phyloP scores from a whole-genome alignment of 1,140 invertebrate species.

The Conus ventricosus region DNA sequence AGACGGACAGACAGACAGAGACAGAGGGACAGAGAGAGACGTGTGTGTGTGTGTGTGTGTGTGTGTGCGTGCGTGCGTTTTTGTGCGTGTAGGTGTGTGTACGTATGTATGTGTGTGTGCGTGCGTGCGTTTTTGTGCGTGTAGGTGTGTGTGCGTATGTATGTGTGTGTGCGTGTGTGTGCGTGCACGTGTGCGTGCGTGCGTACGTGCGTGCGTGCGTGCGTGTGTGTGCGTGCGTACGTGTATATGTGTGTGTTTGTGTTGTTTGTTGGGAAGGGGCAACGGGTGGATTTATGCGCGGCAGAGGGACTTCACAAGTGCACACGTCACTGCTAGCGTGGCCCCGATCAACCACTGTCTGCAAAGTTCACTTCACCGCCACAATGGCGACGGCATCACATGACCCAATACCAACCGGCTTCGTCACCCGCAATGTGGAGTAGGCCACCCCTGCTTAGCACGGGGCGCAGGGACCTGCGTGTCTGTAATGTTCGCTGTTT shows the following conservation, averaged over 20 bases:
- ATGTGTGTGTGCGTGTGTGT: background rate
- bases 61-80: background rate
- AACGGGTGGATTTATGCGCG: background rate
- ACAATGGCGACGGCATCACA: background rate
- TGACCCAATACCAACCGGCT: background rate
- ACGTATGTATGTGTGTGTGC: background rate
- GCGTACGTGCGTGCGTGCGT: background rate
- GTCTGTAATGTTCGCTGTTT: no score
- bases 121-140: background rate
- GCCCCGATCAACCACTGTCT: background rate
- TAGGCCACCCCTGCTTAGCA: no score
- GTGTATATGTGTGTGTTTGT: slow-evolving; percentile 1
- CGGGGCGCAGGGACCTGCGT: no score
- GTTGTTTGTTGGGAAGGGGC: background rate
- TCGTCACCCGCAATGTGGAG: no score
- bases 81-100: no score
- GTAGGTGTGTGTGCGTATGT: background rate
- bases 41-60: slow-evolving; percentile 6
- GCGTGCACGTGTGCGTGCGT: background rate
- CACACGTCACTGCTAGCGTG: no score
- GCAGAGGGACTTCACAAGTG: background rate
- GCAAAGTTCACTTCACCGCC: background rate
- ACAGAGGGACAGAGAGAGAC: background rate
- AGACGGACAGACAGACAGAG: background rate
- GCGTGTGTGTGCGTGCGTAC: background rate